These are phyloP conservation scores for Desmodus rotundus DNA, from an alignment of 2,113 vertebrate genomes.

Conservation along the genomic window DNA sequence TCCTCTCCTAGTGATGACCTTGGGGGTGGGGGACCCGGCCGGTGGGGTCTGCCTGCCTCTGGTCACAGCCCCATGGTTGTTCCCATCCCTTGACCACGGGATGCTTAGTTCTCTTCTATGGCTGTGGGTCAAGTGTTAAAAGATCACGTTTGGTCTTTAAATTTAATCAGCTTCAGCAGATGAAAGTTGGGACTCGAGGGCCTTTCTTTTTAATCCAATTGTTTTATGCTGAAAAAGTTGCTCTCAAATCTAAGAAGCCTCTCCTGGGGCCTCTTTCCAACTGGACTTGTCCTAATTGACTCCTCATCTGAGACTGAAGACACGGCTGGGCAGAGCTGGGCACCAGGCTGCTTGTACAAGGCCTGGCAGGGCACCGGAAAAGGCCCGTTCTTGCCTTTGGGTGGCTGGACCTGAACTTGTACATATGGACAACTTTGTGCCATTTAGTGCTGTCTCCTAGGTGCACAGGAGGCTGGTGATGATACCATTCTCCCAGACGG, in stretches of 20 bases:
- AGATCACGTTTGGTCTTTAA: not conserved
- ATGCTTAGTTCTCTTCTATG: not conserved
- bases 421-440: fast-evolving
- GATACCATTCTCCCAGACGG: not conserved
- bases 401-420: not conserved
- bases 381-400: not conserved
- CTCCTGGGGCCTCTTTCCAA: not conserved
- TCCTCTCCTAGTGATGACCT: fast-evolving
- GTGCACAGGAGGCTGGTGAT: not conserved
- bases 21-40: fast-evolving
- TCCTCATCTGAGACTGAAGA: not conserved
- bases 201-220: not conserved
- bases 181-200: not conserved
- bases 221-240: not conserved
- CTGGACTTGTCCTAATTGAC: not conserved
- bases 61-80: too few relatives aligned
- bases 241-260: not conserved
- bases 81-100: too few relatives aligned
- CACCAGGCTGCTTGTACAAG: not conserved
- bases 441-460: fast-evolving
- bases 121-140: too few relatives aligned
- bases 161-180: not conserved
- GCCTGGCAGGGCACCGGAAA: fast-evolving
- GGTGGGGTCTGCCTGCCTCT: fast-evolving
- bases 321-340: fast-evolving